Evolutionary conservation across 2,797 vertebrate species (phyloP).

Genomic region (Amphiprion clarkii): DNA sequence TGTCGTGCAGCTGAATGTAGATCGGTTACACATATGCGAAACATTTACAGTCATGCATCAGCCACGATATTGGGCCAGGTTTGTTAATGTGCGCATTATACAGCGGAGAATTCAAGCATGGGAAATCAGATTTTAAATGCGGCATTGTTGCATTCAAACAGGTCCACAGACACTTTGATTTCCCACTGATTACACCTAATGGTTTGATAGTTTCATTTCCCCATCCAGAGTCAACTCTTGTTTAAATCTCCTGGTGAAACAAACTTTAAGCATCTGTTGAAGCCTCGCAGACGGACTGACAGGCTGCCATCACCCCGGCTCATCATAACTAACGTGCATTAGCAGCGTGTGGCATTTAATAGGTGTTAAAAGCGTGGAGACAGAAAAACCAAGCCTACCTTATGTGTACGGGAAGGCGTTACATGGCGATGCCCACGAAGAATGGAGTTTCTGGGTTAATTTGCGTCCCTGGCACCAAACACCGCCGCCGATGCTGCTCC

Average conservation of each 20-base stretch:
- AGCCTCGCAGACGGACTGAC: background rate
- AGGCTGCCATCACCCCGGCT: slow-evolving; percentile 9
- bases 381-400: slow-evolving; percentile 51
- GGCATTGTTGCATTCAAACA: background rate
- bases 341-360: background rate
- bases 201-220: too few species aligned
- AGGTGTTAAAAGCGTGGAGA: background rate
- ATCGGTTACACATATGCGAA: too few species aligned
- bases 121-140: too few species aligned
- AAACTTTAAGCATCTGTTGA: slow-evolving; percentile 47
- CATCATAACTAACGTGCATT: background rate
- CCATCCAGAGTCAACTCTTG: too few species aligned
- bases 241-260: background rate
- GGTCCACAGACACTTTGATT: background rate
- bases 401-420: slow-evolving; percentile 7
- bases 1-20: too few species aligned
- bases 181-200: background rate
- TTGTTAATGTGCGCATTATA: background rate
- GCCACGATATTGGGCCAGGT: background rate
- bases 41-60: too few species aligned
- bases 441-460: slow-evolving; percentile 5
- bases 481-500: background rate
- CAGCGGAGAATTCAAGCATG: too few species aligned
- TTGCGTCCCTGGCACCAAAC: slow-evolving; percentile 1
- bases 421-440: slow-evolving; percentile 34